A percentile compares a stretch with the other conserved stretches of the same genome.
phyloP scores from a whole-genome alignment of 2,888 invertebrate species.

The Synanthedon tipuliformis region DNA sequence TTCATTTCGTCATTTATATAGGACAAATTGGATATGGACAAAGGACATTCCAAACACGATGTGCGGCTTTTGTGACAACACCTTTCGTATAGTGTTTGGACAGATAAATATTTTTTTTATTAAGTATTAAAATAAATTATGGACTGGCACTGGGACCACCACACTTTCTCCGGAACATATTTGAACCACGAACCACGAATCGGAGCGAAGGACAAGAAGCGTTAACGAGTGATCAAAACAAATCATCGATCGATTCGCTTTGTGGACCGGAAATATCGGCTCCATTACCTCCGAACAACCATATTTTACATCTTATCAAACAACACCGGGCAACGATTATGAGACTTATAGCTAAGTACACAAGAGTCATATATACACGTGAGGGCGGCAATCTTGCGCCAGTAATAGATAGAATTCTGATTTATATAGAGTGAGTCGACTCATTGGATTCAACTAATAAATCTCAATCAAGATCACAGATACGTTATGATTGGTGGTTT shows the following conservation, averaged over 20 bases:
- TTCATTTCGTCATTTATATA: too few relatives aligned
- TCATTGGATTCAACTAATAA: slow-evolving; percentile 49
- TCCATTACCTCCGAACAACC: slow-evolving; percentile 9
- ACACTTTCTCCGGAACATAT: not conserved
- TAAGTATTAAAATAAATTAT: too few relatives aligned
- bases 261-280: slow-evolving; percentile 24
- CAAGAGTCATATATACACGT: not conserved
- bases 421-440: slow-evolving; percentile 30
- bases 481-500: slow-evolving; percentile 42
- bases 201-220: not conserved
- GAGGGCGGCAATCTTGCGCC: not conserved
- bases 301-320: not conserved
- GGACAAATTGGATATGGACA: too few relatives aligned
- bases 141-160: not conserved
- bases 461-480: slow-evolving; percentile 63
- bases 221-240: slow-evolving; percentile 44
- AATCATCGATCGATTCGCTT: slow-evolving; percentile 23
- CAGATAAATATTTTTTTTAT: too few relatives aligned
- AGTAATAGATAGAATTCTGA: slow-evolving; percentile 9
- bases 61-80: too few relatives aligned
- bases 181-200: not conserved
- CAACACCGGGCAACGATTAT: not conserved
- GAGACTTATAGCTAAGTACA: not conserved
- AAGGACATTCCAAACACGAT: too few relatives aligned
- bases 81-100: too few relatives aligned